Base-by-base conservation (phyloP, 1,140 invertebrate genomes). In the Aphaenogaster floridana region DNA sequence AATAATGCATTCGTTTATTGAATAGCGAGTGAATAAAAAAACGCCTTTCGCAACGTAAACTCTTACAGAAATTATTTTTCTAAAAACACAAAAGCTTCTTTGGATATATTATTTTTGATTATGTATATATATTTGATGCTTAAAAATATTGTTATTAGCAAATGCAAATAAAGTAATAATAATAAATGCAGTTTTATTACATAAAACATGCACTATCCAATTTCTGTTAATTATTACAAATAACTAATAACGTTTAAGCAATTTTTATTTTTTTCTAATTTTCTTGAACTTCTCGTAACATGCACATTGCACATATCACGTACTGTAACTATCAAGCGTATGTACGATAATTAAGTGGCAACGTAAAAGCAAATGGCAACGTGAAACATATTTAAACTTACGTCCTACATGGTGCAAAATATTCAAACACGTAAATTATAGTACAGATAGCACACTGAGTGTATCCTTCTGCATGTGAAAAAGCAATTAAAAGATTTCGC, bases 401-500 rank as follows among this genome's bases (percentile, higher is more conserved):
- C 36, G 9, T 74, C 11, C 8, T 21, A 3, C n/a, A 61, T 57
- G 15, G 28, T 28, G 54, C 42, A 1, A 72, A 84, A 61, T 81
- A 34, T 81, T 17, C 36, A 68, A 54, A 68, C 2, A 3, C 50
- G 50, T 39, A 81, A 81, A 57, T 81, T 57, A 68, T 45, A 68
- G 45, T 42, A 42, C 8, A 74, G 4, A 8, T 61, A 13, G 8
- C 34, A 0, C 1, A 39, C 50, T n/a, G 21, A 57, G 3, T 42
- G 1, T 36, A 50, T 13, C 13, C 11, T 72, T 50, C 28, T n/a
- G 21, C 72, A 13, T 2, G 28, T 71, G 15, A 71, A 74, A 83
- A 83, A 74, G 42, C 42, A 61, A 69, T 81, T 81, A 81, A 84
- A 61, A 84, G 17, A 76, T 76, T 74, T 76, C 11, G 13, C 28